Evolutionary conservation across 2,888 invertebrate genomes (phyloP), one percentile per base, ranked within the genome.

Genomic region (Sceliomorpha sp.): DNA sequence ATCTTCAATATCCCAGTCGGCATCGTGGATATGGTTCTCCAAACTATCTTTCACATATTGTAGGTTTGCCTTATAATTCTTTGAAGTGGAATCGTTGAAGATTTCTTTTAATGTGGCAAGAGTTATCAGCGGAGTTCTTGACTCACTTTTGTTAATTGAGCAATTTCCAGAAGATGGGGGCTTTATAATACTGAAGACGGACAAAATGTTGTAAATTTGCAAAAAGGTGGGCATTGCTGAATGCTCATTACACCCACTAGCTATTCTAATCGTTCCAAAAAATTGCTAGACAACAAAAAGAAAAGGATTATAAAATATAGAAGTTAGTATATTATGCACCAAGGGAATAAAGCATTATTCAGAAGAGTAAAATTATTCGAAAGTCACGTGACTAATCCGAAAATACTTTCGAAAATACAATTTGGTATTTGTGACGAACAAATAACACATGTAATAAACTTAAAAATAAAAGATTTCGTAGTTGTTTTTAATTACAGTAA

Each of bases 61-160:
- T 20, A 39, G 20, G 4, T 24, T 24, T 5, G 6, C n/a, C 1
- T 6, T 17, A 9, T 39, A 10, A 17, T 20, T 20, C 9, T 20
- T 39, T 5, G 4, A 1, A 6, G 39, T 9, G 1, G 39, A 20
- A 39, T 20, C 17, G 4, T 17, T 39, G 10, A 39, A 39, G 12
- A 39, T 39, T 39, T 39, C 24, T 20, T 39, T 39, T n/a, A n/a
- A n/a, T n/a, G n/a, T n/a, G n/a, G n/a, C n/a, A n/a, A 39, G 39
- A 39, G 39, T n/a, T n/a, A n/a, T 39, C 2, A 39, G 5, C 9
- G 39, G 39, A 20, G 39, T 24, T 20, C 10, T 39, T 2, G 12
- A 12, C 10, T 26, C 27, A 8, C 5, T 27, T 42, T 42, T 42
- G 2, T 5, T 8, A 26, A 42, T 12, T 10, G 12, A 29, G 15